Evolutionary conservation across 2,797 vertebrate species (phyloP), one percentile per base, ranked within the genome.

Genomic region (Iguana delicatissima): DNA sequence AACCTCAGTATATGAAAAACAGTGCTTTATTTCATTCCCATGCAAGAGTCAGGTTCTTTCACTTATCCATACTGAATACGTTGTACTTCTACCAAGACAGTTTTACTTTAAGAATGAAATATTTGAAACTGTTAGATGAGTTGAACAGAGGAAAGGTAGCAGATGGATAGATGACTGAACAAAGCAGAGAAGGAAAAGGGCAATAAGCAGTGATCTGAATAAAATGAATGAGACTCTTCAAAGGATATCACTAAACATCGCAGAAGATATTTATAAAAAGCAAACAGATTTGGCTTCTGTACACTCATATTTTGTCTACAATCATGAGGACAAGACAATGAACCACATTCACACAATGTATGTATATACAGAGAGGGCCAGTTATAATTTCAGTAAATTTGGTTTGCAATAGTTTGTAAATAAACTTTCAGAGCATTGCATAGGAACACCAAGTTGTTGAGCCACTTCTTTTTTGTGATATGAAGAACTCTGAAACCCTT

Each of bases 11-110:
- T 67, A 32, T 57, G 32, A 92, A 90, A 85, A 93, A 80, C 89
- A 90, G 89, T 12, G 18, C 64, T 64, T 89, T 86, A 87, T 86
- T 85, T 89, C 77, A 88, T 89, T 91, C 84, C 38, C 88, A 94
- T 91, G 85, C 35, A 29, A 13, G 42, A 50, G 42, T 84, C 38
- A 93, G 89, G 84, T 83, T 67, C 14, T 57, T 59, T 80, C 26
- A 57, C 35, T 80, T 85, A 72, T 73, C 64, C 64, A 80, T 20
- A 20, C 50, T 90, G 35, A 90, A 52, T 76, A 38, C 4, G 57
- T 10, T 46, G n/a, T 38, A 42, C 35, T 73, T 57, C 79, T 83
- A 62, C 9, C 35, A 89, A 38, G 8, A 32, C 14, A 52, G 32
- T 24, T 87, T 87, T n/a, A 22, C 57, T 79, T 80, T 69, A 52